Base-by-base conservation (phyloP, 2,797 vertebrate species). In the Sternarchorhynchus goeldii region DNA sequence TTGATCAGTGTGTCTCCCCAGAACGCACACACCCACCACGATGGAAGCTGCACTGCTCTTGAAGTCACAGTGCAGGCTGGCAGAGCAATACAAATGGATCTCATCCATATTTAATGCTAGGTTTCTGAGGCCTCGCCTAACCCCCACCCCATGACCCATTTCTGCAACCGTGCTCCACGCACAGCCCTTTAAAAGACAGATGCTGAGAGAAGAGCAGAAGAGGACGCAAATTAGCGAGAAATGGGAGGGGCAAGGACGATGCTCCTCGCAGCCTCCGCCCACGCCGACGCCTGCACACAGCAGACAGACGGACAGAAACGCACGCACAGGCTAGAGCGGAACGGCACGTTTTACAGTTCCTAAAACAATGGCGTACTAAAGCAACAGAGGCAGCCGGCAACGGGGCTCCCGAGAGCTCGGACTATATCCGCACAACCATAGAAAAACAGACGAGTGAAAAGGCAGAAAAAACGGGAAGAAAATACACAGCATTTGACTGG, bases 131-230 rank as follows among this genome's bases (percentile, higher is more conserved):
- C 84, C 86, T 88, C 82, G 84, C 85, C 78, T 89, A 82, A 82
- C 79, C 85, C 83, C 0, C 31, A 12, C 79, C 85, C 82, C 86
- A 92, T 92, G 91, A 92, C 89, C 91, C 88, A 89, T 90, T 92
- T 93, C 91, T 86, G 82, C 86, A 84, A 82, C 88, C 87, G 84
- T 86, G 88, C 87, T 88, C 72, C 20, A 53, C 3, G 53, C 36
- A 39, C 58, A 82, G 73, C 56, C 67, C 21, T 70, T 78, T 72
- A 31, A 60, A 81, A 31, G 36, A 73, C 21, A 64, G 58, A 12
- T 34, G 86, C 85, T 71, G 83, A 77, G 29, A 85, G 83, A 88
- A 81, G 74, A 65, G 76, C 87, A 85, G 84, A 81, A 85, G 85
- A 87, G 84, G 77, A 85, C 82, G 85, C 75, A 72, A 82, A 87